Conservation (phyloP, 2,888 invertebrate species). For the Aromia moschata region DNA sequence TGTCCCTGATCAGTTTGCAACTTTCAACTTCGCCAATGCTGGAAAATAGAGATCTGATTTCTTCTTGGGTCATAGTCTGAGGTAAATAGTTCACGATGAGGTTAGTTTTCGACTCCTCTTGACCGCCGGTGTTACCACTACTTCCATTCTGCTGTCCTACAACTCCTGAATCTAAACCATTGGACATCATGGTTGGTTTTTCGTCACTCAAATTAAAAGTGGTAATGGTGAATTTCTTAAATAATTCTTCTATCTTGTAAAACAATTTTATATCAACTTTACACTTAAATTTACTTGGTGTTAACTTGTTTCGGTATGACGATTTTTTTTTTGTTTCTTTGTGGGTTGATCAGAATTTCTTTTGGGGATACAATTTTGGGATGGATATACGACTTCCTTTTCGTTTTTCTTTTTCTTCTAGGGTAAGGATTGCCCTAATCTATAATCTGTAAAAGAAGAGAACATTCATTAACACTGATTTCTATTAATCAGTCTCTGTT, state of each 20-base stretch:
- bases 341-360: constrained; percentile 17
- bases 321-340: constrained; percentile 39
- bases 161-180: constrained; percentile 80
- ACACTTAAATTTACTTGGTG: constrained; percentile 42
- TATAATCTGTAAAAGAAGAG: constrained; percentile 51
- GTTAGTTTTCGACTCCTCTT: constrained; percentile 96
- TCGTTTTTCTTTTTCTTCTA: constrained; percentile 35
- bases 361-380: too few relatives aligned
- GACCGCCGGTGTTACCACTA: constrained; percentile 69
- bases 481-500: neutral
- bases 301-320: constrained; percentile 38
- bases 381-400: constrained; percentile 32
- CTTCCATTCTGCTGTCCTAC: constrained; percentile 87
- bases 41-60: constrained; percentile 96
- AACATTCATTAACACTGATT: constrained; percentile 3
- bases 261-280: constrained; percentile 40
- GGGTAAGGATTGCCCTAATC: constrained; percentile 43
- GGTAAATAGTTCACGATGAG: constrained; percentile 99
- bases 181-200: constrained; percentile 75
- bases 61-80: constrained; percentile 99
- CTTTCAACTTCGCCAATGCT: constrained; percentile 99
- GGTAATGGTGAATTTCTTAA: constrained; percentile 46
- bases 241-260: constrained; percentile 51
- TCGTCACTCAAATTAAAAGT: constrained; percentile 54
- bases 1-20: constrained; percentile 98